Base-by-base conservation (phyloP, 2,888 invertebrate genomes). In the Nomada lathburiana region DNA sequence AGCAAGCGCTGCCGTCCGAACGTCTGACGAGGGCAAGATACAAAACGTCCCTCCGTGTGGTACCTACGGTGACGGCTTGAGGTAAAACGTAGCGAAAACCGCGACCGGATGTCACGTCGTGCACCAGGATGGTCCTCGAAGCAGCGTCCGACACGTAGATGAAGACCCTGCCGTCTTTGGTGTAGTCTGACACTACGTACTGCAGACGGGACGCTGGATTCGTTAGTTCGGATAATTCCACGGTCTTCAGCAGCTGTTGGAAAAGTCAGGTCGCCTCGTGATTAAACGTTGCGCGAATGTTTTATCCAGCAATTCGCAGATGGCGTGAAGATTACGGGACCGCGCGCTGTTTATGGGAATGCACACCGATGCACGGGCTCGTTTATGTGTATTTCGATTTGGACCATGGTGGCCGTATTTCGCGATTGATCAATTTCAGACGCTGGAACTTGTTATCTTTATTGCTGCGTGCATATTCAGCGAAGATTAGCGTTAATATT, bases 41-140 rank as follows among this genome's bases (percentile, higher is more conserved):
- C 0, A 97, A 94, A 1, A 96, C 96, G 84, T 96, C 95, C 11
- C 95, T 94, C 16, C 95, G 94, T 0, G 94, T 92, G 83, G 95
- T 94, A 0, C 95, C 95, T 0, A 92, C 91, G 0, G 94, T 92
- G 0, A 95, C 94, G 0, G 95, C 95, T 88, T 95, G 94, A 0
- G 96, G 96, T 42, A 96, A 92, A 1, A 96, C 94, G 0, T 97
- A 95, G 4, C 96, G 94, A 94, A 96, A 96, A 9, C 96, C 96
- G 11, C 95, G 95, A 80, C 95, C 95, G 2, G 95, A 94, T 13
- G 95, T 94, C 3, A 96, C 95, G 90, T 97, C 96, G 89, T 96
- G 96, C 0, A 97, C 94, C 16, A 95, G 87, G 73, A 95, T 94
- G 0, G 94, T 93, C 1, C 94, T 92, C 0, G 94, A 90, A 11